Conservation (phyloP, 2,113 vertebrate species). For the Myxocyprinus asiaticus region DNA sequence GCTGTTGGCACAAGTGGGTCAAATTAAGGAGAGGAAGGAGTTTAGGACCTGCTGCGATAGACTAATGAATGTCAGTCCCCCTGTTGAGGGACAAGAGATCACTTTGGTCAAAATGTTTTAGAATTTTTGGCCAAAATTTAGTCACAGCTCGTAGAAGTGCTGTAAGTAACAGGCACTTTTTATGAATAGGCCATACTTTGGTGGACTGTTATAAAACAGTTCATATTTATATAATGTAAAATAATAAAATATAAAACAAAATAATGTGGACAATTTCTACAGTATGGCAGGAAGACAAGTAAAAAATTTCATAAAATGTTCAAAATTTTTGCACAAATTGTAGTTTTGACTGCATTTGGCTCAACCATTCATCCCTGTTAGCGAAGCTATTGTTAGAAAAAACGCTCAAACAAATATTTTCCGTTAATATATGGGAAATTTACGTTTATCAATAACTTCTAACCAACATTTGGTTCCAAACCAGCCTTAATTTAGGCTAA, state of each 20-base stretch:
- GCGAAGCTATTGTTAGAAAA: not conserved
- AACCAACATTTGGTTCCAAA: too few relatives aligned
- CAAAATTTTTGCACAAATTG: not conserved
- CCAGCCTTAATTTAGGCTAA: too few relatives aligned
- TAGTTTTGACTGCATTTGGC: not conserved
- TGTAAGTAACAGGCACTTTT: not conserved
- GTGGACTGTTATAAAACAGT: not conserved
- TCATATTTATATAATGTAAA: too few relatives aligned
- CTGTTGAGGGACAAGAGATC: not conserved
- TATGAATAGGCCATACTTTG: not conserved
- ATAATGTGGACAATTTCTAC: too few relatives aligned
- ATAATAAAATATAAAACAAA: too few relatives aligned
- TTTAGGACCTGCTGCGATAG: not conserved
- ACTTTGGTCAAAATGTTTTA: not conserved
- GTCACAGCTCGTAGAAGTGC: not conserved
- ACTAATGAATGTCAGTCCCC: constrained; percentile 20
- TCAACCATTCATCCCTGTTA: not conserved
- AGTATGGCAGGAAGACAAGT: too few relatives aligned
- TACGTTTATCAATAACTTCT: too few relatives aligned
- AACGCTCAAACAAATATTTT: not conserved
- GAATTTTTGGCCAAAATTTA: not conserved
- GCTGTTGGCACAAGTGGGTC: constrained; percentile 27
- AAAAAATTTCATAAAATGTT: too few relatives aligned
- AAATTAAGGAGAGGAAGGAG: constrained; percentile 17
- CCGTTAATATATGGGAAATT: too few relatives aligned